phyloP scores from a whole-genome alignment of 2,888 invertebrate genomes.

The Hydropsyche betteni region DNA sequence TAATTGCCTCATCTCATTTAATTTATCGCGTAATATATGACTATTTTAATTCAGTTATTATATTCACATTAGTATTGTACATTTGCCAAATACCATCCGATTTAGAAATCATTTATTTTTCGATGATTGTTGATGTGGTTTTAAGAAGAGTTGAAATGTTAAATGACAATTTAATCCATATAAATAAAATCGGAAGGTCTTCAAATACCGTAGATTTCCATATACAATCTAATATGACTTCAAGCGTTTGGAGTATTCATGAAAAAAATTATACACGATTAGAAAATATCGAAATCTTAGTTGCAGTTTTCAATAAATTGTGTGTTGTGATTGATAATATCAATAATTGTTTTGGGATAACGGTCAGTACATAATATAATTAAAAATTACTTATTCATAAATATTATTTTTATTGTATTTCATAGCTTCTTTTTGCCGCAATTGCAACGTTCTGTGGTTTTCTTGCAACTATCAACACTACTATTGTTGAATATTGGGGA shows the following conservation, averaged over 20 bases:
- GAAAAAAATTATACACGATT: neutral
- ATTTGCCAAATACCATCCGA: too few species aligned
- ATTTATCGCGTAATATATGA: too few species aligned
- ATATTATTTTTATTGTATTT: constrained; percentile 7
- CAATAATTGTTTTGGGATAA: constrained; percentile 5
- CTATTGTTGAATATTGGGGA: neutral
- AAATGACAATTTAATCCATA: too few species aligned
- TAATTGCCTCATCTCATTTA: too few species aligned
- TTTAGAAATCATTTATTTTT: too few species aligned
- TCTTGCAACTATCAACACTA: constrained; percentile 6
- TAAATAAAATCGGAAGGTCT: neutral
- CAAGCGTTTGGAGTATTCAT: neutral
- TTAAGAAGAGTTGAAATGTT: too few species aligned
- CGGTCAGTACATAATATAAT: neutral
- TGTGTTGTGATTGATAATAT: neutral
- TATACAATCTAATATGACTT: neutral
- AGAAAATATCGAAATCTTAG: neutral
- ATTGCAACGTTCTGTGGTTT: neutral
- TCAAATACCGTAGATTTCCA: neutral
- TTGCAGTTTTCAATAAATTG: constrained; percentile 6
- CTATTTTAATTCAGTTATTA: too few species aligned
- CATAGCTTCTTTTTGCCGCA: constrained; percentile 9
- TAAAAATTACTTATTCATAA: neutral
- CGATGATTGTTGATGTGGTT: too few species aligned
- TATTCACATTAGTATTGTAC: too few species aligned